Evolutionary conservation across 2,113 vertebrate genomes (phyloP), one percentile per base, ranked within the genome.

Genomic region (Strix uralensis): DNA sequence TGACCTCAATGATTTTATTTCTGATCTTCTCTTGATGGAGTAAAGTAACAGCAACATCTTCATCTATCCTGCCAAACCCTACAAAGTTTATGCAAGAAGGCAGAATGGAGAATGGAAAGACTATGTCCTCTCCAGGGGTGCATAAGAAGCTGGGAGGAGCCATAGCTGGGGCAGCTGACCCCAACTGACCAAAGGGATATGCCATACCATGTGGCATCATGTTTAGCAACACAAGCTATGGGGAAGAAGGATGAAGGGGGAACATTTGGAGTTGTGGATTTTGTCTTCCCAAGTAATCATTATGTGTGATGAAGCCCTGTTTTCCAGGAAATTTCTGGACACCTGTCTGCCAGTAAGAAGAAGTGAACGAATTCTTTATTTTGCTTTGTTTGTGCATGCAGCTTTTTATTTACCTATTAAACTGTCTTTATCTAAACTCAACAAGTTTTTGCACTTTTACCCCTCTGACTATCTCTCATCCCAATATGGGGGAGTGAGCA

Each of bases 181-280:
- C 9, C n/a, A 57, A 7, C 29, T 34, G 32, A 27, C 38, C 38
- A 44, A 69, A 61, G 14, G 14, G 9, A 27, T 70, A 40, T 55
- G 11, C 15, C 21, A 18, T 61, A 32, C 6, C 9, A 17, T 25
- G 30, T 36, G 26, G 4, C 47, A 72, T 20, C 11, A 4, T 46
- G 40, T 30, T 63, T 13, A 62, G 20, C 57, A 62, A 30, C 7
- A 52, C 62, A 62, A 32, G 26, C 32, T 38, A 8, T 17, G 26
- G 10, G 58, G 58, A 46, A 36, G 13, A 44, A 59, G 4, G 23
- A 55, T 16, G 10, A 54, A 55, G 27, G 34, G 15, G 7, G 8
- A 32, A 46, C 1, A 2, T 46, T 54, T 2, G 1, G 13, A 84
- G 34, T 44, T 14, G 19, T 1, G 2, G 25, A 34, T 6, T 25